Evolutionary conservation across 2,113 vertebrate species (phyloP), one percentile per base, ranked within the genome.

Genomic region (Solea solea): DNA sequence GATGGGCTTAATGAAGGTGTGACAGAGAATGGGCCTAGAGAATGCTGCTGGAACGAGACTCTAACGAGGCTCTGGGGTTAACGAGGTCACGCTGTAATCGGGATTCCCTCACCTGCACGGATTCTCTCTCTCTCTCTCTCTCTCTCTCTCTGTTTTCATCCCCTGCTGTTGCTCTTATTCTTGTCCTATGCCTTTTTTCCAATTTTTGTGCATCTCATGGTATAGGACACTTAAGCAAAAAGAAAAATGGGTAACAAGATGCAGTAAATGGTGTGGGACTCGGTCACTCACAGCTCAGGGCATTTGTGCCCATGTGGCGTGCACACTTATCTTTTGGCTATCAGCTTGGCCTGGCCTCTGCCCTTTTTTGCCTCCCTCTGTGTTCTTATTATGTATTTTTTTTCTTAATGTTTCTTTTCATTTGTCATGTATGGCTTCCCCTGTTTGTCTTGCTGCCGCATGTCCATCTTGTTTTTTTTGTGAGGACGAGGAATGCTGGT

Each of bases 1-100:
- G 89, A 92, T 93, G 85, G 83, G 74, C 80, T 88, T 93, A 93
- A 93, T 92, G 89, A 93, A 93, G 89, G 89, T 84, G 80, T 90
- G 91, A 92, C 87, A 84, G 90, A 91, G 87, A 80, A 89, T 74
- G 80, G 84, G 79, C 79, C 72, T 54, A 70, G 58, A 85, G 76
- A 90, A 87, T 42, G 80, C 72, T 54, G 74, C 80, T 64, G 78
- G 89, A 92, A 91, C 75, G 64, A 90, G 86, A 78, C 76, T 71
- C 78, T 88, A 89, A 89, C 73, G 77, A 89, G 87, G 70, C 77
- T 70, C 68, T 45, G 62, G 86, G 89, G 88, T 90, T 85, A 91
- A 86, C 45, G 28, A 87, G 91, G 83, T 88, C 84, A 74, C 2
- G 28, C 45, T 59, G 12, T 72, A 53, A 77, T 82, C 50, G 39